phyloP scores from a whole-genome alignment of 2,888 invertebrate species.

The Augiades crinisus region DNA sequence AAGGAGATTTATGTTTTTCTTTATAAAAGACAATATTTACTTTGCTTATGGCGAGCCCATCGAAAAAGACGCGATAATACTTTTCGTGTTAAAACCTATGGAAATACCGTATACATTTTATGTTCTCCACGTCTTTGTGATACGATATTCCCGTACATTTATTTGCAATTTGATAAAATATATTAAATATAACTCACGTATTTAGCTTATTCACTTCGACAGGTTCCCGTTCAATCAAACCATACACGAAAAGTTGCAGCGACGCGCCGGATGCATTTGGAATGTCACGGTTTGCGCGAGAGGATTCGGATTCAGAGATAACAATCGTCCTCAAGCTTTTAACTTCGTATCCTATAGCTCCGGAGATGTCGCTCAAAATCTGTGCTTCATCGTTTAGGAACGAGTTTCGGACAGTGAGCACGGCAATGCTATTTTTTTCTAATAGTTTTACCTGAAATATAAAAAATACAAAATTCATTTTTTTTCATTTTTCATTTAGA shows the following conservation, averaged over 20 bases:
- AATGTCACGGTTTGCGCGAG: slow-evolving; percentile 39
- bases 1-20: slow-evolving; percentile 1
- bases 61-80: not conserved
- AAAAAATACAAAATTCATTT: not conserved
- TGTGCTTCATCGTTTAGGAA: slow-evolving; percentile 60
- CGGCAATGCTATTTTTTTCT: slow-evolving; percentile 59
- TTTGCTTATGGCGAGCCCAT: too few species aligned
- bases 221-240: slow-evolving; percentile 54
- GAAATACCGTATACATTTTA: not conserved
- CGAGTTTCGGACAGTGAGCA: slow-evolving; percentile 60
- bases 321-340: slow-evolving; percentile 62
- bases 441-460: slow-evolving; percentile 68
- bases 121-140: not conserved
- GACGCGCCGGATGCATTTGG: slow-evolving; percentile 42
- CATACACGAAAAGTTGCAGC: slow-evolving; percentile 63
- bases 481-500: too few species aligned
- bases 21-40: not conserved
- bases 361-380: slow-evolving; percentile 51
- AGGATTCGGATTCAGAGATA: slow-evolving; percentile 43
- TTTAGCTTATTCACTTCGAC: slow-evolving; percentile 52
- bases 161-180: slow-evolving; percentile 8
- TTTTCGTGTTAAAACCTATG: not conserved
- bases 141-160: not conserved
- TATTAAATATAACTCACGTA: slow-evolving; percentile 43
- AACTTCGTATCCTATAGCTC: slow-evolving; percentile 60